Base-by-base conservation (phyloP, 2,888 invertebrate species). In the Rhabditophanes sp. region DNA sequence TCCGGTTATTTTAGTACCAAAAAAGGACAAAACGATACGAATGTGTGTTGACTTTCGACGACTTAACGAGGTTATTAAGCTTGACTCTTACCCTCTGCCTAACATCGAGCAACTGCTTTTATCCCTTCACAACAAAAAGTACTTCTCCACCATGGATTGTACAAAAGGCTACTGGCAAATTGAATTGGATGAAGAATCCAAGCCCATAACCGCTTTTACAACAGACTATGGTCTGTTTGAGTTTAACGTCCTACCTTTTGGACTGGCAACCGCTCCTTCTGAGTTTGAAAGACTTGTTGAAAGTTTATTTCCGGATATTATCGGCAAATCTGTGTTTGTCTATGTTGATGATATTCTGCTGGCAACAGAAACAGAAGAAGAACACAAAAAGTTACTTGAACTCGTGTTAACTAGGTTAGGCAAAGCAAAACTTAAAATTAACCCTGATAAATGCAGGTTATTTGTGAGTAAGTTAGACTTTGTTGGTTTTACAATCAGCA, bases 1-100 rank as follows among this genome's bases (percentile, higher is more conserved):
- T 1, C 66, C 65, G 0, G 46, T 65, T 3, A 59, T 66, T 3
- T 30, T 67, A 1, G 64, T 65, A 2, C 45, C 44, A n/a, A 68
- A 66, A 44, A 63, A 62, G 37, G 46, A 51, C 24, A 44, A 44
- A 1, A 25, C 20, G 7, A 29, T 51, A 1, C 16, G 50, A 7
- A 32, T 48, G 18, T 53, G 51, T 25, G 37, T 53, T 4, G 52
- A 53, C 30, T 53, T 38, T 29, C 23, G 53, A 6, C 30, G 30
- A 9, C 25, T 53, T n/a, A 53, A 53, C 25, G 33, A 32, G 6
- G 27, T 44, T 3, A 41, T 44, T 1, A 27, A 30, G 11, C 6
- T 24, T 3, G 50, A 53, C 32, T 41, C 42, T 2, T 44, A 42
- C 25, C 50, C 50, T 4, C 25, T 54, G 3, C 53, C 53, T 4